These are phyloP conservation scores for Pseudomugil tenellus DNA, from an alignment of 2,797 vertebrate species.

Conservation along the genomic window DNA sequence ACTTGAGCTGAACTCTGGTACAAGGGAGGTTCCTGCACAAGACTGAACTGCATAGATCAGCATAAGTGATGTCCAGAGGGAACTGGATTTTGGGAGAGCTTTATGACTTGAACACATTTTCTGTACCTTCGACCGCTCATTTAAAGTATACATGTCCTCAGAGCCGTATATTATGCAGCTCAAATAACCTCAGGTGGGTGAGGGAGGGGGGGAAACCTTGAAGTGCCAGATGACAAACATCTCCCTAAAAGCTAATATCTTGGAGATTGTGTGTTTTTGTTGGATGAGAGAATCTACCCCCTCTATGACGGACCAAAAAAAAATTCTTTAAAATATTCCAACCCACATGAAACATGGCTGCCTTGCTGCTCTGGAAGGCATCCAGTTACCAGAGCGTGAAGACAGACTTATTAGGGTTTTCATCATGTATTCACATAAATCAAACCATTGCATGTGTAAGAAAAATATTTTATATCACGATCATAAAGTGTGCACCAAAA, in stretches of 20 bases:
- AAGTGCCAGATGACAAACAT: conserved; percentile 27
- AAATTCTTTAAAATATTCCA: conserved; percentile 30
- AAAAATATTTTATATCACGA: conserved; percentile 25
- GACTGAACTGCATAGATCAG: conserved; percentile 42
- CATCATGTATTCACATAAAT: conserved; percentile 13
- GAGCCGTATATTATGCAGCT: conserved; percentile 38
- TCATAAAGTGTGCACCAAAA: conserved; percentile 29
- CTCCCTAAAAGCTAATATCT: conserved; percentile 34
- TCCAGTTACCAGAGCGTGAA: conserved; percentile 18
- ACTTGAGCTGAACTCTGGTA: conserved; percentile 8
- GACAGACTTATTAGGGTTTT: conserved; percentile 5
- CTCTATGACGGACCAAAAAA: conserved; percentile 26
- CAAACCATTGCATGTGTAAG: conserved; percentile 1
- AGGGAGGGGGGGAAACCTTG: conserved; percentile 17
- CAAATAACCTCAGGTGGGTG: conserved; percentile 26
- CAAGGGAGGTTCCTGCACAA: conserved; percentile 20
- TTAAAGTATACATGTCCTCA: conserved; percentile 20
- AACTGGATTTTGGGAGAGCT: conserved; percentile 15
- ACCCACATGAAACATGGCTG: conserved; percentile 23
- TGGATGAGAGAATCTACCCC: conserved; percentile 5
- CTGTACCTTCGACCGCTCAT: conserved; percentile 27
- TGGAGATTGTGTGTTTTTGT: conserved; percentile 41
- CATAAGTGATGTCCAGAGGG: conserved; percentile 30
- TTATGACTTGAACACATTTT: conserved; percentile 43
- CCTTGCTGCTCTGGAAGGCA: conserved; percentile 20